These are phyloP conservation scores for Proteles cristata DNA, from an alignment of 2,113 vertebrate genomes.

Conservation along the genomic window DNA sequence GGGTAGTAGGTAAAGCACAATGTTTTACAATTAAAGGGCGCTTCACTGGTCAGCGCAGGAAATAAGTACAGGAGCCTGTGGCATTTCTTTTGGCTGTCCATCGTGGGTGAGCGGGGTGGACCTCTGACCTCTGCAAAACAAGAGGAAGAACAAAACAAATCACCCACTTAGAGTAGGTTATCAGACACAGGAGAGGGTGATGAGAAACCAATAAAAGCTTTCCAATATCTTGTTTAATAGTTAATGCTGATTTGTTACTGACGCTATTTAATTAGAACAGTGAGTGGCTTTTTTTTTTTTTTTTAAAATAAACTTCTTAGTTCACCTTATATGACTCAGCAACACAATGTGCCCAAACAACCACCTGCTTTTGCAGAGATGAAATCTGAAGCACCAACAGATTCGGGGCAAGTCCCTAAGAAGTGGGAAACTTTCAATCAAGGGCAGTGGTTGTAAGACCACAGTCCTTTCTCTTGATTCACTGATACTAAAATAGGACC, in stretches of 20 bases:
- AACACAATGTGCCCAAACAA: not conserved
- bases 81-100: constrained; percentile 96
- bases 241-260: not conserved
- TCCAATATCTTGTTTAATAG: constrained; percentile 1
- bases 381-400: not conserved
- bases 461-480: not conserved
- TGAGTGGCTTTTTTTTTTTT: not conserved
- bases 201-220: not conserved
- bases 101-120: constrained; percentile 90
- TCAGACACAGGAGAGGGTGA: not conserved
- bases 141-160: constrained; percentile 72
- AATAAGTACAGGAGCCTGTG: constrained; percentile 97
- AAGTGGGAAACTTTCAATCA: not conserved
- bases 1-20: constrained; percentile 91
- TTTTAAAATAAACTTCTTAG: not conserved
- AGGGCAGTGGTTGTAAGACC: not conserved
- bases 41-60: constrained; percentile 99
- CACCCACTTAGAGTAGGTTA: constrained; percentile 4
- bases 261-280: not conserved
- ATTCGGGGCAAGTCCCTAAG: not conserved
- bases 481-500: not conserved
- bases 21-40: constrained; percentile 88
- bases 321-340: not conserved
- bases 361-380: not conserved
- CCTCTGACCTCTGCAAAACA: constrained; percentile 94